These are phyloP conservation scores for Tupiocoris notatus DNA, from an alignment of 2,888 invertebrate species.

Conservation along the genomic window DNA sequence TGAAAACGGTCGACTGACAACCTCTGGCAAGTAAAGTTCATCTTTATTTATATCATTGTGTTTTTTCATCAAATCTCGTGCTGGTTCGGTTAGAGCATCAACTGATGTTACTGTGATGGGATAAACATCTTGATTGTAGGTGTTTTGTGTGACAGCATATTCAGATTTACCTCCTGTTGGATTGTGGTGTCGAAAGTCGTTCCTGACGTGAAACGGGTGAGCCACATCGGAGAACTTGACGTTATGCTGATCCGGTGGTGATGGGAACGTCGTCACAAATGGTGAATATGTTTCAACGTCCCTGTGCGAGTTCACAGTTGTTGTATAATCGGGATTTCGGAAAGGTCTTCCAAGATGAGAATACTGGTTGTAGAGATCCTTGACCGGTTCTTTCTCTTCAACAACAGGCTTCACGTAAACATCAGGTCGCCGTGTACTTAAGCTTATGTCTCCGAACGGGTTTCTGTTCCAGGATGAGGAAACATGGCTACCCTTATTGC, in stretches of 20 bases:
- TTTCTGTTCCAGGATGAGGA: constrained; percentile 44
- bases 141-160: constrained; percentile 42
- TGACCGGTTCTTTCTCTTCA: constrained; percentile 45
- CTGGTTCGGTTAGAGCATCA: constrained; percentile 46
- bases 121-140: constrained; percentile 44
- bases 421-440: constrained; percentile 45
- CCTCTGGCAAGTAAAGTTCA: constrained; percentile 5
- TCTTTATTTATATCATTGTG: constrained; percentile 31
- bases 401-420: constrained; percentile 38
- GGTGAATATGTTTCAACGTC: constrained; percentile 34
- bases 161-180: constrained; percentile 33
- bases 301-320: constrained; percentile 22
- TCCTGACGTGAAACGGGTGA: constrained; percentile 42
- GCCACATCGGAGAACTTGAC: constrained; percentile 44
- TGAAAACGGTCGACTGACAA: constrained; percentile 1
- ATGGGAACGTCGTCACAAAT: constrained; percentile 42
- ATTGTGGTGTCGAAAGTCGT: constrained; percentile 21
- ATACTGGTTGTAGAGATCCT: constrained; percentile 49
- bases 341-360: constrained; percentile 50
- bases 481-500: constrained; percentile 26
- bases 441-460: constrained; percentile 47
- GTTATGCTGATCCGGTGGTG: constrained; percentile 14
- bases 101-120: constrained; percentile 48
- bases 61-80: constrained; percentile 27
- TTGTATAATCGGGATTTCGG: constrained; percentile 44